Percentiles rank a stretch among this genome's conserved stretches.
Evolutionary conservation across 2,797 vertebrate species (phyloP).

Genomic region (Prunella strophiata): DNA sequence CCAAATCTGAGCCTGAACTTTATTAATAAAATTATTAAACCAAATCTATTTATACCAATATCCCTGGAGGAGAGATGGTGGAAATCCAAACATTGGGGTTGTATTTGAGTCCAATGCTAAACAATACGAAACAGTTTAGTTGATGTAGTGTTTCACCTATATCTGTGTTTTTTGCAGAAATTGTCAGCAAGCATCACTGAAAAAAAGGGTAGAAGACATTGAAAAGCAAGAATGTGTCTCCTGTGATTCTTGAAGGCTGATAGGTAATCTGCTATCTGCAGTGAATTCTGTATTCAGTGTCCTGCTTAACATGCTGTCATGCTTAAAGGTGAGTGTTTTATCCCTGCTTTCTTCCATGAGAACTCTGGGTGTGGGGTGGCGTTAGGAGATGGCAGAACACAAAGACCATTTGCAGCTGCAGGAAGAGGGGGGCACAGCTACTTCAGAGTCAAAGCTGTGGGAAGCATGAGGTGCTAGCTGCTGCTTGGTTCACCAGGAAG

Average conservation of each 20-base stretch:
- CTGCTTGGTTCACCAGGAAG: not conserved
- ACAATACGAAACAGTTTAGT: not conserved
- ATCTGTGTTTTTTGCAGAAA: constrained; percentile 41
- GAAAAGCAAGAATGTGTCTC: not conserved
- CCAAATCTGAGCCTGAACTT: not conserved
- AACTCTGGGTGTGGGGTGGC: not conserved
- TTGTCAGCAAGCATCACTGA: not conserved
- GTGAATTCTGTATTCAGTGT: not conserved
- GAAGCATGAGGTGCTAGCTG: not conserved
- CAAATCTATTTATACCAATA: not conserved
- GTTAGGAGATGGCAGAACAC: not conserved
- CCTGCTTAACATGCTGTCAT: not conserved
- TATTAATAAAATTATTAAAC: not conserved
- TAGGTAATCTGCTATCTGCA: not conserved
- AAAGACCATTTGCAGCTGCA: fast-evolving
- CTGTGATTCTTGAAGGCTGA: not conserved
- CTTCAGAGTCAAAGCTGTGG: not conserved
- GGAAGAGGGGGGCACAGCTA: not conserved
- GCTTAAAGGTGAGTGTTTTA: not conserved
- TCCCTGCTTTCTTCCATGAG: not conserved
- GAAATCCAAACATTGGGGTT: not conserved
- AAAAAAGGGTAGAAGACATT: not conserved
- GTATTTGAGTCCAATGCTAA: not conserved
- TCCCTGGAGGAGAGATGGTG: not conserved
- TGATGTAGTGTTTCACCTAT: not conserved